A percentile compares a stretch with the other conserved stretches of the same genome.
These are phyloP conservation scores for Chaetodon trifasciatus DNA, from an alignment of 2,797 vertebrate genomes.

Conservation along the genomic window DNA sequence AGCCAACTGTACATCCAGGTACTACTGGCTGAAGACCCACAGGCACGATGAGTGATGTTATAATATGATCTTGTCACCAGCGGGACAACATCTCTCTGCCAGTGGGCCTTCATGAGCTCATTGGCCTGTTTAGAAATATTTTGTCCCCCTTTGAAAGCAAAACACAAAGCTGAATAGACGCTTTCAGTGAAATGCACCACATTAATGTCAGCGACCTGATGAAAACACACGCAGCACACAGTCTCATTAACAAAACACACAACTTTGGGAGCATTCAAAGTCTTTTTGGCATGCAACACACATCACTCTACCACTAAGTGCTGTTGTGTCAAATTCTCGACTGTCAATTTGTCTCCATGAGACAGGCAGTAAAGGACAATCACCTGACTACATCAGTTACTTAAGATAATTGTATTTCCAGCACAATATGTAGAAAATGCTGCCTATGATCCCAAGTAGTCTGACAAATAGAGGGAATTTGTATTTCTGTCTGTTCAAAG, in stretches of 20 bases:
- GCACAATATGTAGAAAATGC: slow-evolving; percentile 10
- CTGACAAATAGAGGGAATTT: slow-evolving; percentile 12
- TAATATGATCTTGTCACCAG: slow-evolving; percentile 51
- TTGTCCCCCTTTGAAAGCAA: slow-evolving; percentile 21
- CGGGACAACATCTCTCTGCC: slow-evolving; percentile 34
- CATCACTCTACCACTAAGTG: background rate
- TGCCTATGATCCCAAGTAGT: slow-evolving; percentile 4
- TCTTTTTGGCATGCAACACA: slow-evolving; percentile 2
- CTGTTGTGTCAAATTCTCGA: background rate
- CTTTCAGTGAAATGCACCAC: slow-evolving; percentile 7
- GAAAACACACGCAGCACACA: background rate
- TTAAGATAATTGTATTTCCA: slow-evolving; percentile 4
- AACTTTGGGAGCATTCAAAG: background rate
- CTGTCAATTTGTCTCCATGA: background rate
- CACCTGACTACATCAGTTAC: background rate
- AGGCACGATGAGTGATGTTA: slow-evolving; percentile 17
- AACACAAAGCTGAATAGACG: slow-evolving; percentile 16
- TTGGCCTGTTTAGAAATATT: slow-evolving; percentile 10
- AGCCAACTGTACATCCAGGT: slow-evolving; percentile 14
- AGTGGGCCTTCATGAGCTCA: slow-evolving; percentile 26
- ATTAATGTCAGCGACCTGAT: background rate
- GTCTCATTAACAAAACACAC: background rate
- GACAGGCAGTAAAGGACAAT: background rate
- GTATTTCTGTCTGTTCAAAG: slow-evolving; percentile 20
- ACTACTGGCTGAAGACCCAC: slow-evolving; percentile 1